phyloP scores from a whole-genome alignment of 2,888 invertebrate species.

The Allolobophora icterica region DNA sequence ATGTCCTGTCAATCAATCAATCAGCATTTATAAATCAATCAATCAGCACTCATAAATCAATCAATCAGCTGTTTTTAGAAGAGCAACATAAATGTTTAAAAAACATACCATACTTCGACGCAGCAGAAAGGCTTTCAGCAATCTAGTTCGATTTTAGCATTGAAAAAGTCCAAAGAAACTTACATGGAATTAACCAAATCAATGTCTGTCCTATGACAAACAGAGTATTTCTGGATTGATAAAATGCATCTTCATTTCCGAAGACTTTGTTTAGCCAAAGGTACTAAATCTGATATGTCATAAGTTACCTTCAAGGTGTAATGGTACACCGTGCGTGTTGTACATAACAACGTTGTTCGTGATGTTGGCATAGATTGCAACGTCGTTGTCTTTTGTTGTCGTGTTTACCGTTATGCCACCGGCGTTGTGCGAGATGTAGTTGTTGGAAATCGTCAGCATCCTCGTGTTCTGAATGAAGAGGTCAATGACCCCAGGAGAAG shows the following conservation, averaged over 20 bases:
- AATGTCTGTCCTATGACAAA: too few species aligned
- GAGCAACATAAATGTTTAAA: too few species aligned
- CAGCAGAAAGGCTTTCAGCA: too few species aligned
- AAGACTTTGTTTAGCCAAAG: neutral
- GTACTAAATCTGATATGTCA: neutral
- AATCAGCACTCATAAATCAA: too few species aligned
- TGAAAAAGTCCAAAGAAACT: too few species aligned
- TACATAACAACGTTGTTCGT: slow-evolving; percentile 91
- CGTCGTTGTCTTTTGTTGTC: slow-evolving; percentile 57
- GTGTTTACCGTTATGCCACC: slow-evolving; percentile 55
- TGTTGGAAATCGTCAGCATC: slow-evolving; percentile 65
- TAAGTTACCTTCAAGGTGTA: slow-evolving; percentile 73
- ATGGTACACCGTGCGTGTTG: slow-evolving; percentile 82
- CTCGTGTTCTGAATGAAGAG: slow-evolving; percentile 81
- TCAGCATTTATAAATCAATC: neutral
- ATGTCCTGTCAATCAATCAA: slow-evolving; percentile 49
- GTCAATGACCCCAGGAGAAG: slow-evolving; percentile 68
- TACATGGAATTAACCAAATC: too few species aligned
- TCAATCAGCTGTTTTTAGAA: too few species aligned
- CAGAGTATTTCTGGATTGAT: too few species aligned
- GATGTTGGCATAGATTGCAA: slow-evolving; percentile 87
- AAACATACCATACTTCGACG: too few species aligned
- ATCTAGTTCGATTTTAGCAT: too few species aligned
- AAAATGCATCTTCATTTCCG: too few species aligned
- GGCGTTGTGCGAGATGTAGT: slow-evolving; percentile 52